A percentile compares a stretch with the other conserved stretches of the same genome.
Evolutionary conservation across 1,140 invertebrate genomes (phyloP).

Genomic region (Argopecten irradians): DNA sequence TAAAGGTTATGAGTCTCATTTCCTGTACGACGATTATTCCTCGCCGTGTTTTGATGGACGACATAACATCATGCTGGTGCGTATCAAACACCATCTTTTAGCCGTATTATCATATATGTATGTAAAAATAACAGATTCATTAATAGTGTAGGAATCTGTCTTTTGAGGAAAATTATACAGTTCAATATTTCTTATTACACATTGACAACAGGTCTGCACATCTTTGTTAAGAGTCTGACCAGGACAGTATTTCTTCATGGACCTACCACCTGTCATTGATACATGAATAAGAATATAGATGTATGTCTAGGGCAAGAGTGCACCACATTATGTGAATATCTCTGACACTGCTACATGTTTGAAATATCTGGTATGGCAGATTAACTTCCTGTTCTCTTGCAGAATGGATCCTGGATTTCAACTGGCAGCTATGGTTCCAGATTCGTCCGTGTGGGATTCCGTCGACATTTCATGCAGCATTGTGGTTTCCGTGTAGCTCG

Average conservation of each 20-base stretch:
- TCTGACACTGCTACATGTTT: background rate
- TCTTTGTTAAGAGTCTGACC: too few species aligned
- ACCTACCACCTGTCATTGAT: background rate
- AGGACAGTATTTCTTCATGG: too few species aligned
- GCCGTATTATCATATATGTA: constrained; percentile 21
- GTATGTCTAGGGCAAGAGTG: background rate
- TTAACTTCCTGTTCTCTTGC: constrained; percentile 38
- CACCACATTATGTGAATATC: background rate
- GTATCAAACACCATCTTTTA: constrained; percentile 25
- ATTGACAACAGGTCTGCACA: too few species aligned
- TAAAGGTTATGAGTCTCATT: constrained; percentile 66
- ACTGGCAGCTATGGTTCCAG: constrained; percentile 73
- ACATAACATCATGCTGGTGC: constrained; percentile 75
- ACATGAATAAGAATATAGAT: background rate
- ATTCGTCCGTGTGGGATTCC: constrained; percentile 73
- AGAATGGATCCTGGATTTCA: constrained; percentile 76
- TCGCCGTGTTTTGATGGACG: constrained; percentile 75
- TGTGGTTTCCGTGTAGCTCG: constrained; percentile 72
- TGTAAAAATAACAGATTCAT: background rate
- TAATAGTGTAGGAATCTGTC: too few species aligned
- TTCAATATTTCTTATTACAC: too few species aligned
- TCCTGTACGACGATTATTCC: constrained; percentile 76
- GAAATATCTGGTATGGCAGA: background rate
- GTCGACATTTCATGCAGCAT: constrained; percentile 76
- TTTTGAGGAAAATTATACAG: too few species aligned